These are phyloP conservation scores for Drosophila neonasuta DNA, from an alignment of 2,888 invertebrate species.

Conservation along the genomic window DNA sequence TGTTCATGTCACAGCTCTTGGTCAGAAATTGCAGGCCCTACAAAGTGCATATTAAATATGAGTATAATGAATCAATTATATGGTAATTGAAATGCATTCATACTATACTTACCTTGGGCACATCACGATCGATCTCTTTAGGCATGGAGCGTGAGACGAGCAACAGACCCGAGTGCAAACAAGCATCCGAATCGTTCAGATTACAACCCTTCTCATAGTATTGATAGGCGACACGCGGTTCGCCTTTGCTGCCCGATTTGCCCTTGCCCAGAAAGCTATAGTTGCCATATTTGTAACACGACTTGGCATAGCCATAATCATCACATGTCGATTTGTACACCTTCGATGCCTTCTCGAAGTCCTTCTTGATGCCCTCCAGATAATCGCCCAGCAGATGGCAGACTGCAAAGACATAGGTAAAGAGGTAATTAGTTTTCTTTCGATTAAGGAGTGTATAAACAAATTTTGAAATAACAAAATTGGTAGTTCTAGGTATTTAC, in stretches of 20 bases:
- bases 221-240: conserved; percentile 85
- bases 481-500: too few species aligned
- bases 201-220: conserved; percentile 92
- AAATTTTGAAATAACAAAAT: neutral
- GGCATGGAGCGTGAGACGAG: conserved; percentile 85
- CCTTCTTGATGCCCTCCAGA: conserved; percentile 91
- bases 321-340: conserved; percentile 95
- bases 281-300: conserved; percentile 94
- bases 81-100: too few species aligned
- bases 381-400: conserved; percentile 97
- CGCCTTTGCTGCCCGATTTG: conserved; percentile 83
- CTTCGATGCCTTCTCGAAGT: conserved; percentile 90
- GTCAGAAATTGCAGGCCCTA: conserved; percentile 85
- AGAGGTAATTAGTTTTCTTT: neutral
- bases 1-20: conserved; percentile 85
- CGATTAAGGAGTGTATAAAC: neutral
- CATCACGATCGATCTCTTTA: conserved; percentile 84
- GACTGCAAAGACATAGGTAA: conserved; percentile 83
- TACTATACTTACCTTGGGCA: conserved; percentile 83
- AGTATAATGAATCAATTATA: too few species aligned
- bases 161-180: conserved; percentile 89
- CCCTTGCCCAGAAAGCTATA: conserved; percentile 88
- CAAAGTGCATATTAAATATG: neutral
- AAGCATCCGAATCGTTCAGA: conserved; percentile 87
- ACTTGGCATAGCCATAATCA: conserved; percentile 90